Evolutionary conservation across 1,140 invertebrate genomes (phyloP).

Genomic region (Helicoverpa zea): DNA sequence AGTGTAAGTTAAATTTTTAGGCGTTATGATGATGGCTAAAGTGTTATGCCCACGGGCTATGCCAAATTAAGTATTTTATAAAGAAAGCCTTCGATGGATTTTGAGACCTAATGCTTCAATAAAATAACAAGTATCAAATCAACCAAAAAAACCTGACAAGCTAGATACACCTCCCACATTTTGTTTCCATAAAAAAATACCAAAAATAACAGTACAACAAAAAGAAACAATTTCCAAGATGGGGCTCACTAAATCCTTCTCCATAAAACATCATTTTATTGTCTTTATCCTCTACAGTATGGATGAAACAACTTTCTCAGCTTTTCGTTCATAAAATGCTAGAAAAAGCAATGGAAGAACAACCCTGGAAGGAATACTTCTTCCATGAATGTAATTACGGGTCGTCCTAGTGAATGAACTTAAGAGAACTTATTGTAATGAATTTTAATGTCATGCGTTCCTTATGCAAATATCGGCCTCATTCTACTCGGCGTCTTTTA

Average conservation of each 20-base stretch:
- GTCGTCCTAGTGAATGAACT: constrained; percentile 43
- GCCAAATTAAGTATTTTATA: too few relatives aligned
- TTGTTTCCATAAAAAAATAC: too few relatives aligned
- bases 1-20: neutral
- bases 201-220: neutral
- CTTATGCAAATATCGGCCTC: constrained; percentile 68
- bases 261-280: constrained; percentile 25
- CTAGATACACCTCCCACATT: too few relatives aligned
- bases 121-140: too few relatives aligned
- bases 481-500: constrained; percentile 52
- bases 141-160: too few relatives aligned
- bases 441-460: constrained; percentile 69
- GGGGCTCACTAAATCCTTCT: neutral
- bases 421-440: constrained; percentile 65
- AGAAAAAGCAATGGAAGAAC: neutral
- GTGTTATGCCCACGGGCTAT: too few relatives aligned
- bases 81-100: too few relatives aligned
- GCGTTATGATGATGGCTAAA: too few relatives aligned
- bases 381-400: constrained; percentile 45
- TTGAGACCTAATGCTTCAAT: too few relatives aligned
- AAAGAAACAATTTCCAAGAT: neutral
- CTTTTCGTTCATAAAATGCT: constrained; percentile 9
- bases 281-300: neutral
- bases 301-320: neutral
- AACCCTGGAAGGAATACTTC: neutral